phyloP scores from a whole-genome alignment of 1,140 invertebrate genomes.

The Pseudomyrmex cubaensis region DNA sequence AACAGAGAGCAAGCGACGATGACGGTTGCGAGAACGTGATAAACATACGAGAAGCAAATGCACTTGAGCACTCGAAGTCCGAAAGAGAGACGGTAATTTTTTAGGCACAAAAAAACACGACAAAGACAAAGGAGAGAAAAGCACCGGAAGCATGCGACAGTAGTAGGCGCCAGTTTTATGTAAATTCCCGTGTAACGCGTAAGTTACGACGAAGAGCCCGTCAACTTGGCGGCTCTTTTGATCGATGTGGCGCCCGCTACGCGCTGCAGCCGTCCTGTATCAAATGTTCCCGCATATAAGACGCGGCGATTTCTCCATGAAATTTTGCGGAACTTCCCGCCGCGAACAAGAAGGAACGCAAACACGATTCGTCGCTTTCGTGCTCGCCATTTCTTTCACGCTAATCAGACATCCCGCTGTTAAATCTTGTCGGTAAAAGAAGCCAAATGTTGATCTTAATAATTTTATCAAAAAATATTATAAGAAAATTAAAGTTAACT shows the following conservation, averaged over 20 bases:
- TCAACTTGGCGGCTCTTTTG: conserved; percentile 76
- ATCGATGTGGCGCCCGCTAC: conserved; percentile 78
- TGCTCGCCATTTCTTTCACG: background rate
- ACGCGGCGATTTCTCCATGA: conserved; percentile 3
- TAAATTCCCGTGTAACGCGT: conserved; percentile 48
- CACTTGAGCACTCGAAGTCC: background rate
- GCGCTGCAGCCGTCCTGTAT: conserved; percentile 45
- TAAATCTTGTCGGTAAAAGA: background rate
- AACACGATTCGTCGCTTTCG: background rate
- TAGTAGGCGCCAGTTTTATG: conserved; percentile 36
- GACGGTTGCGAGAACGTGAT: conserved; percentile 3
- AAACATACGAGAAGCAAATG: conserved; percentile 10
- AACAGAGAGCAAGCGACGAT: background rate
- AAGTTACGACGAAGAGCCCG: conserved; percentile 71
- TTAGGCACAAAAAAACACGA: conserved; percentile 11
- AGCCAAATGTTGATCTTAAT: background rate
- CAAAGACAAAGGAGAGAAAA: conserved; percentile 10
- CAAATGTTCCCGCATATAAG: conserved; percentile 17
- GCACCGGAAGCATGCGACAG: conserved; percentile 19
- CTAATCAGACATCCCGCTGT: background rate
- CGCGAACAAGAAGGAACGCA: background rate
- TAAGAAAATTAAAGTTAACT: background rate
- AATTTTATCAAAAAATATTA: background rate
- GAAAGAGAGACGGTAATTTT: conserved; percentile 7
- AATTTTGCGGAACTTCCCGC: conserved; percentile 6